Evolutionary conservation across 2,888 invertebrate species (phyloP), one percentile per base, ranked within the genome.

Genomic region (Chydorus sphaericus): DNA sequence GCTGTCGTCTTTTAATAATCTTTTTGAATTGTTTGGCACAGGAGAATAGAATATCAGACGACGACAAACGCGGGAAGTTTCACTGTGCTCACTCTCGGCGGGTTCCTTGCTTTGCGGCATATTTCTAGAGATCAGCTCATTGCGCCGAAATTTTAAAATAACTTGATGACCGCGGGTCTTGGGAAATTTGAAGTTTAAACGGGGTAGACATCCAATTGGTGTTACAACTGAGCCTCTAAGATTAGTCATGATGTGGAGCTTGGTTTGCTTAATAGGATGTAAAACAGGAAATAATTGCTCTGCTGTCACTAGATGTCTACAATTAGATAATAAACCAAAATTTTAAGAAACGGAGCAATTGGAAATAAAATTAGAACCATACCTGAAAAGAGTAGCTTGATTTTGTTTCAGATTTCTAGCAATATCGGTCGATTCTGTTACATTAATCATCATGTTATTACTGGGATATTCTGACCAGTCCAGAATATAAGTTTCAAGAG

Each of bases 401-500:
- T 55, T 49, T 48, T 36, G 18, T 36, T 33, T 29, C 5, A 52
- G n/a, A n/a, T n/a, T n/a, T n/a, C n/a, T n/a, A n/a, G n/a, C n/a
- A n/a, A n/a, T n/a, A n/a, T n/a, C n/a, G n/a, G n/a, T n/a, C n/a
- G n/a, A n/a, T n/a, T n/a, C n/a, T n/a, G n/a, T n/a, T n/a, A n/a
- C n/a, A n/a, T n/a, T n/a, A n/a, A n/a, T n/a, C n/a, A n/a, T n/a
- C n/a, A n/a, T n/a, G n/a, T 31, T 10, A 20, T 20, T 31, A 7
- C n/a, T 14, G 16, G 31, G 33, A 14, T 33, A 36, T 1, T 16
- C 10, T 26, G 55, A 39, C 28, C 37, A 48, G 36, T 55, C 33
- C 31, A 55, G 55, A 37, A 55, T 33, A 39, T 49, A 55, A 26
- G 33, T 30, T n/a, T 33, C 55, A 14, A 16, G 31, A 6, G 49